phyloP scores from a whole-genome alignment of 2,888 invertebrate species.

The Escarpia spicata region DNA sequence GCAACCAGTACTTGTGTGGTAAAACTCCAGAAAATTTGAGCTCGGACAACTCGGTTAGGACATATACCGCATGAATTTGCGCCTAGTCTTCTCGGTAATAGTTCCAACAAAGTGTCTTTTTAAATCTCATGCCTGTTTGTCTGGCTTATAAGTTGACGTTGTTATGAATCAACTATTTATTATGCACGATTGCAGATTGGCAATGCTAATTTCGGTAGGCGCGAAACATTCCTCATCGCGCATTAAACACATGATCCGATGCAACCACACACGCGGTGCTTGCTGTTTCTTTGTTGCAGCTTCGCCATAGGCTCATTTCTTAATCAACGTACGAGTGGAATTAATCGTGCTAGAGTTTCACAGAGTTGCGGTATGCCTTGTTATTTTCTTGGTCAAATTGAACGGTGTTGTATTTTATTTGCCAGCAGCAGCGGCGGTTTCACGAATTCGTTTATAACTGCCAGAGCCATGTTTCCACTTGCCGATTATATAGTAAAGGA shows the following conservation, averaged over 20 bases:
- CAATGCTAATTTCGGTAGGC: neutral
- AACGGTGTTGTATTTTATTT: constrained; percentile 2
- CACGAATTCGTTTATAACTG: neutral
- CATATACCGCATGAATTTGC: neutral
- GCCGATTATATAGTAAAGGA: constrained; percentile 9
- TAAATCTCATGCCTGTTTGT: neutral
- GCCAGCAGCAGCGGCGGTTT: constrained; percentile 8
- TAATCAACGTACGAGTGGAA: neutral
- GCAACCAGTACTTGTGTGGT: neutral
- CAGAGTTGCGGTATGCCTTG: neutral
- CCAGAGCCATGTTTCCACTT: neutral
- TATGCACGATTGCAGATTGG: neutral
- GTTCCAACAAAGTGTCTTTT: neutral
- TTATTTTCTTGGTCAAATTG: neutral
- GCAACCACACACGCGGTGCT: neutral
- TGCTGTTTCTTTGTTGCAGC: neutral
- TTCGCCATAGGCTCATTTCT: neutral
- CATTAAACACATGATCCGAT: neutral
- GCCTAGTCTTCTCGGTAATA: neutral
- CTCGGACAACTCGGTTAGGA: neutral
- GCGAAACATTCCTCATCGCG: neutral
- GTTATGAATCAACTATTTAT: neutral
- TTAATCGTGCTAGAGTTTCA: neutral
- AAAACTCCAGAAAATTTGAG: neutral
- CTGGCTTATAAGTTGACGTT: neutral